Conservation (phyloP, 2,113 vertebrate genomes). For the Megaleporinus macrocephalus region DNA sequence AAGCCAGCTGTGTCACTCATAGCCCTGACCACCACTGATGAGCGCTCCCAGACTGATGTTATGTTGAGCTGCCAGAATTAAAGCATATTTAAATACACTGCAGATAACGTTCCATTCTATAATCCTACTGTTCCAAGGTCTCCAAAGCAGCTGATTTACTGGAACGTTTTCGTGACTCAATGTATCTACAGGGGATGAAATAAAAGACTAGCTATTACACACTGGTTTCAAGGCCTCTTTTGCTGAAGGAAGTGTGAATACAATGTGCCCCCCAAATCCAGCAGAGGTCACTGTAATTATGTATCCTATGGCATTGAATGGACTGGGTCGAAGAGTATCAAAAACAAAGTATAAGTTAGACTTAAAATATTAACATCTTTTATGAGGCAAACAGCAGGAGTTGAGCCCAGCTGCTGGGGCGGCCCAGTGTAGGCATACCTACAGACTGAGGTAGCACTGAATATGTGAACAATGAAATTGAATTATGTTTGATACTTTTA, state of each 20-base stretch:
- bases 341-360: background rate
- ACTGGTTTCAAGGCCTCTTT: background rate
- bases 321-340: background rate
- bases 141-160: background rate
- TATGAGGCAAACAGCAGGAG: background rate
- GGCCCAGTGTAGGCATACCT: background rate
- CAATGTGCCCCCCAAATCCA: constrained; percentile 33
- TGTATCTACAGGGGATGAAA: background rate
- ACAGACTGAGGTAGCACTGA: background rate
- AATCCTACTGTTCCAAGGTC: background rate
- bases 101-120: background rate
- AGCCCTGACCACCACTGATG: constrained; percentile 11
- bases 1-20: constrained; percentile 30
- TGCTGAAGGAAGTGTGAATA: background rate
- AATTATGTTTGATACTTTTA: background rate
- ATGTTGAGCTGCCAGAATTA: background rate
- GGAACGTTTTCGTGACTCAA: background rate
- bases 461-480: background rate
- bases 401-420: background rate
- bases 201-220: background rate
- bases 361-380: background rate
- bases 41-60: constrained; percentile 16
- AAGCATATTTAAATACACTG: background rate
- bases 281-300: constrained; percentile 46
- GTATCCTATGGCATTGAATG: background rate